phyloP scores from a whole-genome alignment of 1,140 invertebrate species.

The Colletes gigas region DNA sequence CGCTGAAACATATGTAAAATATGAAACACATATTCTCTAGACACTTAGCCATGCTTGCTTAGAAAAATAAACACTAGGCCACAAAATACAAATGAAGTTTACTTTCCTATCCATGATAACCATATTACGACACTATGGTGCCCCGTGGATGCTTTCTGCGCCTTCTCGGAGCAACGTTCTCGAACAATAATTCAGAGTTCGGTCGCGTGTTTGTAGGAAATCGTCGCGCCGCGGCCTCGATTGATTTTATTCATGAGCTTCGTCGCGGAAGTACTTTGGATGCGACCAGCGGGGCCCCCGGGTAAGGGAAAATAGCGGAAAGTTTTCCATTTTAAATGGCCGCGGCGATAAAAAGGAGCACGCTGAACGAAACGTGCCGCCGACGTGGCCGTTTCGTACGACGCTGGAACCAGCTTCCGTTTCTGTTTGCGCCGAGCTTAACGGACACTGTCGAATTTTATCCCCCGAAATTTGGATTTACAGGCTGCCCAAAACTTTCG shows the following conservation, averaged over 20 bases:
- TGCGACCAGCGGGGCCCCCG: conserved; percentile 1
- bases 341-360: conserved; percentile 8
- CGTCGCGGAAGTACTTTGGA: conserved; percentile 36
- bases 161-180: no score
- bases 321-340: conserved; percentile 19
- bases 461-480: background rate
- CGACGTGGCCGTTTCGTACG: background rate
- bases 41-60: no score
- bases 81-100: no score
- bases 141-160: no score
- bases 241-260: conserved; percentile 44
- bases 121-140: no score
- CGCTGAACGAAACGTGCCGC: conserved; percentile 6
- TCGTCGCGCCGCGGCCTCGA: conserved; percentile 10
- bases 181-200: background rate
- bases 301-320: conserved; percentile 3
- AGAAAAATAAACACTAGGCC: no score
- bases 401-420: background rate
- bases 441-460: background rate
- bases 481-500: background rate
- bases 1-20: no score
- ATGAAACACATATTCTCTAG: no score
- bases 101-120: no score
- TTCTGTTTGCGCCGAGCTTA: background rate
- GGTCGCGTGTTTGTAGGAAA: conserved; percentile 17